Percentiles rank a stretch among this genome's conserved stretches.
These are phyloP conservation scores for Poeciliopsis occidentalis DNA, from an alignment of 2,113 vertebrate genomes.

Conservation along the genomic window DNA sequence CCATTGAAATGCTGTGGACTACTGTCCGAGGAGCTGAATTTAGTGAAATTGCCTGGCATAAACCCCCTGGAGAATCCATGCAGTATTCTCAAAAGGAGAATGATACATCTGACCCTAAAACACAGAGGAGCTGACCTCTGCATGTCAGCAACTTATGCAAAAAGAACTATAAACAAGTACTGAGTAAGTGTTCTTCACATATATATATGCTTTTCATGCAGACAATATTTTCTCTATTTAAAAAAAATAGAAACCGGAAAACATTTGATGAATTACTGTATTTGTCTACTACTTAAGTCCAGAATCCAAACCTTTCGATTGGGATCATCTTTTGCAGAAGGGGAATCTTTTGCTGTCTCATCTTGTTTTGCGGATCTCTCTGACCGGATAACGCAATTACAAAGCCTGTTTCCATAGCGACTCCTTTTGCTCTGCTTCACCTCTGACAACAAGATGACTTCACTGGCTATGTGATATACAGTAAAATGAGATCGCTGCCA, in stretches of 20 bases:
- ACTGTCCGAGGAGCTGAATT: too few species aligned
- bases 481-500: constrained; percentile 43
- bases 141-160: neutral
- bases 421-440: constrained; percentile 42
- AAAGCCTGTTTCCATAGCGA: constrained; percentile 71
- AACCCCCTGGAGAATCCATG: too few species aligned
- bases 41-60: neutral
- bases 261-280: neutral
- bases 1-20: too few species aligned
- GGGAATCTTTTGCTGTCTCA: constrained; percentile 11
- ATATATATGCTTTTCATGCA: neutral
- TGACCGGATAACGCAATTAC: constrained; percentile 63
- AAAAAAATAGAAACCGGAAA: neutral
- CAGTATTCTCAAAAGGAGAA: too few species aligned
- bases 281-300: neutral
- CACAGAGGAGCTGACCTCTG: neutral
- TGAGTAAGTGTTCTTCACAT: neutral
- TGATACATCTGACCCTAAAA: too few species aligned
- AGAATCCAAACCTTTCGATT: neutral
- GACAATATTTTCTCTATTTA: neutral
- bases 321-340: neutral
- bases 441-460: constrained; percentile 48
- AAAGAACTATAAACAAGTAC: neutral
- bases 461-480: constrained; percentile 16
- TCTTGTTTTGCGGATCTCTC: constrained; percentile 33